phyloP scores from a whole-genome alignment of 2,797 vertebrate species.

The Phaenicophaeus curvirostris region DNA sequence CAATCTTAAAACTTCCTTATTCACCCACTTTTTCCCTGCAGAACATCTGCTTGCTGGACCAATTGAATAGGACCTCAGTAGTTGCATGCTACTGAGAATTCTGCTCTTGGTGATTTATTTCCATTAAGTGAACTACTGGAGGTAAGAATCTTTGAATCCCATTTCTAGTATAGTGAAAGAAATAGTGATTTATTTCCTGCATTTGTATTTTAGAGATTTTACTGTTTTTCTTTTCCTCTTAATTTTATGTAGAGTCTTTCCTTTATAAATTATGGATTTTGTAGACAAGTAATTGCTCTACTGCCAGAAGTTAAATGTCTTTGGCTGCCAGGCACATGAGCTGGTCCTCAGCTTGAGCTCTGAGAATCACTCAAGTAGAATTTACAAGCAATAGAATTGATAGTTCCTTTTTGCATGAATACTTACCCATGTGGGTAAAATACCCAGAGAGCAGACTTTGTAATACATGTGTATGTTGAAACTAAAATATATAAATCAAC shows the following conservation, averaged over 20 bases:
- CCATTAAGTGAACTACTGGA: background rate
- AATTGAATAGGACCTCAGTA: background rate
- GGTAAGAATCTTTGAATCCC: background rate
- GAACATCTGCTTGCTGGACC: background rate
- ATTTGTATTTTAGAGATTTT: constrained; percentile 12
- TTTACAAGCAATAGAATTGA: constrained; percentile 28
- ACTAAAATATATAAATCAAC: background rate
- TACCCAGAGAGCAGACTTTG: background rate
- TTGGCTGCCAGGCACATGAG: background rate
- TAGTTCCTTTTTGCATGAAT: constrained; percentile 9
- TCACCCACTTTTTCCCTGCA: background rate
- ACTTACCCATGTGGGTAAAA: constrained; percentile 5
- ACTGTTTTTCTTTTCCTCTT: background rate
- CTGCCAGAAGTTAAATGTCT: constrained; percentile 45
- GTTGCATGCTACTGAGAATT: background rate
- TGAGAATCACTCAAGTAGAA: constrained; percentile 27
- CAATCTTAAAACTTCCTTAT: background rate
- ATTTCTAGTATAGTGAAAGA: background rate
- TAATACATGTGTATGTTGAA: background rate
- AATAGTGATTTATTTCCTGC: constrained; percentile 3
- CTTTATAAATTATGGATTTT: constrained; percentile 56
- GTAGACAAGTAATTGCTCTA: constrained; percentile 22
- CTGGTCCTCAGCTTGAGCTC: constrained; percentile 25
- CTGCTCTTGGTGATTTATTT: background rate
- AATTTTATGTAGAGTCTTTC: constrained; percentile 10